Conservation (phyloP, 2,888 invertebrate species). For the Clostera curtula region DNA sequence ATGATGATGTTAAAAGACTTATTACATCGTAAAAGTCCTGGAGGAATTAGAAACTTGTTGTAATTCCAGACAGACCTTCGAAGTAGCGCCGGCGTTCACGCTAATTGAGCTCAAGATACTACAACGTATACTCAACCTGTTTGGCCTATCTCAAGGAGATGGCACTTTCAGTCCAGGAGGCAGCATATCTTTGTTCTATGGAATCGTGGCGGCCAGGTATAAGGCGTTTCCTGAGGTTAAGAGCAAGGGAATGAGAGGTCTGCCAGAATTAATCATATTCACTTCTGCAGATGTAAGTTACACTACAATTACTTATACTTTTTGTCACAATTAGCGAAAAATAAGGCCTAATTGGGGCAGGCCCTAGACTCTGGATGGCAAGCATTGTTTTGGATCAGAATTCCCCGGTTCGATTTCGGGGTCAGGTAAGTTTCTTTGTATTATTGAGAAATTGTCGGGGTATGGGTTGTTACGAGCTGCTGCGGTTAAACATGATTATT, state of each 20-base stretch:
- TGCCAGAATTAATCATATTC: slow-evolving; percentile 80
- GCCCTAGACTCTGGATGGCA: no score
- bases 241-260: slow-evolving; percentile 74
- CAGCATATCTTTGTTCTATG: slow-evolving; percentile 86
- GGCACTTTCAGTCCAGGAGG: slow-evolving; percentile 88
- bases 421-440: no score
- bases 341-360: no score
- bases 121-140: slow-evolving; percentile 70
- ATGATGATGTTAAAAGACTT: no score
- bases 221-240: slow-evolving; percentile 81
- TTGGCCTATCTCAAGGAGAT: slow-evolving; percentile 80
- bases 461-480: no score
- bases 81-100: slow-evolving; percentile 87
- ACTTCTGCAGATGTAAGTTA: slow-evolving; percentile 83
- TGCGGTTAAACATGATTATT: no score
- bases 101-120: slow-evolving; percentile 82
- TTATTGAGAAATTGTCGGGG: no score
- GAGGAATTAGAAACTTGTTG: background rate
- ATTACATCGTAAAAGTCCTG: no score
- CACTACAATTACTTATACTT: no score
- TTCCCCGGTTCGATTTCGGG: no score
- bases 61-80: slow-evolving; percentile 81
- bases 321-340: no score
- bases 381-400: no score
- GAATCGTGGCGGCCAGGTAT: slow-evolving; percentile 82